A percentile compares a stretch with the other conserved stretches of the same genome.
These are phyloP conservation scores for Fragum whitleyi DNA, from an alignment of 2,888 invertebrate species.

Conservation along the genomic window DNA sequence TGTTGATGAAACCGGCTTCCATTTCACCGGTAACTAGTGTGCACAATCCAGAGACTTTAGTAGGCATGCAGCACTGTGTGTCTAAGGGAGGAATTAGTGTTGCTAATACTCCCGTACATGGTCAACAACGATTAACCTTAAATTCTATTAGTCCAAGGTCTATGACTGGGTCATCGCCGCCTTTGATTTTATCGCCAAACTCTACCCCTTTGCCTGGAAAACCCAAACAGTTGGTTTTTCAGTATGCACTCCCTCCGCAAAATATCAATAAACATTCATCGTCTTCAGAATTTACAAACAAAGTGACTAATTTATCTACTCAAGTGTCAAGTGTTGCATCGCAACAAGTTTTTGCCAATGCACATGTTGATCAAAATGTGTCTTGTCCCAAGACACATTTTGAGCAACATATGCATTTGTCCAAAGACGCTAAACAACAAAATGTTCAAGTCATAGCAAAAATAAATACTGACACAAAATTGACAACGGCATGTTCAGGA, in stretches of 20 bases:
- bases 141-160: neutral
- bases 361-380: neutral
- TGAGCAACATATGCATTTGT: too few species aligned
- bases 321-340: neutral
- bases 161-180: neutral
- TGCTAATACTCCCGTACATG: neutral
- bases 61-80: neutral
- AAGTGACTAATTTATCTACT: neutral
- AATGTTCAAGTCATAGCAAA: neutral
- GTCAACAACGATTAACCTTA: neutral
- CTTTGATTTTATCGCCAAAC: neutral
- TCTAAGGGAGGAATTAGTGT: neutral
- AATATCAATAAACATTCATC: neutral
- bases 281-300: neutral
- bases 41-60: neutral
- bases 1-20: neutral
- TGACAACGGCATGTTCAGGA: neutral
- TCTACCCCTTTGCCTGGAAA: neutral
- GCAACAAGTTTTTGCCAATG: neutral
- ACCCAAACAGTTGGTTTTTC: constrained; percentile 26
- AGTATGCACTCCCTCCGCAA: constrained; percentile 24
- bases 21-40: neutral
- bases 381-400: neutral
- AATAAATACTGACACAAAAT: neutral
- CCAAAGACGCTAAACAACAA: neutral